A percentile compares a stretch with the other conserved stretches of the same genome.
Conservation (phyloP, 92 coral and sea anemone genomes). For the Plumapathes pennacea region DNA sequence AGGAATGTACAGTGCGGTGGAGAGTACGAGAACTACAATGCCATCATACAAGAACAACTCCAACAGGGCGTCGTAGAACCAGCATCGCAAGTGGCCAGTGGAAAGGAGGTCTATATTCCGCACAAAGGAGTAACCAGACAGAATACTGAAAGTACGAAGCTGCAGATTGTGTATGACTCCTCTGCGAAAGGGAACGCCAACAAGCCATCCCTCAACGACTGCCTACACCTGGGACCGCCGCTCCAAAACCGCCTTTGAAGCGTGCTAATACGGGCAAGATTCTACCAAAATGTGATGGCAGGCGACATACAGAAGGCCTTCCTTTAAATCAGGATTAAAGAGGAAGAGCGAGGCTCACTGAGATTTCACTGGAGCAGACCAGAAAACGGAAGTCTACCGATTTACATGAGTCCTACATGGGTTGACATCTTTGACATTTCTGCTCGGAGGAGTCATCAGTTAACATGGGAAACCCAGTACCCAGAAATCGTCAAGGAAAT, state of each 20-base stretch:
- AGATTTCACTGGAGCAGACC: constrained; percentile 46
- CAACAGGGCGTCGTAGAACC: constrained; percentile 39
- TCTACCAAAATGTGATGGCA: constrained; percentile 20
- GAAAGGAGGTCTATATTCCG: constrained; percentile 37
- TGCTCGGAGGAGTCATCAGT: too few relatives aligned
- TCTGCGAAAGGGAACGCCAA: constrained; percentile 45
- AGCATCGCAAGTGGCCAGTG: constrained; percentile 22
- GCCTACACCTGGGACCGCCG: constrained; percentile 31
- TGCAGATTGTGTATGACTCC: constrained; percentile 59
- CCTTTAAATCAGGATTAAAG: constrained; percentile 24
- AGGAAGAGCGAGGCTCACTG: constrained; percentile 49
- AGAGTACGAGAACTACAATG: constrained; percentile 34
- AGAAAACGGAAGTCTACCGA: constrained; percentile 19
- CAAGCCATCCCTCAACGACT: constrained; percentile 31
- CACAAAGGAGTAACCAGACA: constrained; percentile 46
- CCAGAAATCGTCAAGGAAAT: too few relatives aligned
- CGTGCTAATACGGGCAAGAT: constrained; percentile 12
- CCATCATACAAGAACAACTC: constrained; percentile 47
- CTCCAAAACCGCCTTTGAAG: constrained; percentile 29
- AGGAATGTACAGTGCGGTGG: constrained; percentile 20
- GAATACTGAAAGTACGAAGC: constrained; percentile 50
- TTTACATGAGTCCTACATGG: constrained; percentile 43
- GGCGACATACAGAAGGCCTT: constrained; percentile 34
- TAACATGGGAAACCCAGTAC: too few relatives aligned
- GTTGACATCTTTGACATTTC: too few relatives aligned